Evolutionary conservation across 2,113 vertebrate species (phyloP), one percentile per base, ranked within the genome.

Genomic region (Setophaga kirtlandii): DNA sequence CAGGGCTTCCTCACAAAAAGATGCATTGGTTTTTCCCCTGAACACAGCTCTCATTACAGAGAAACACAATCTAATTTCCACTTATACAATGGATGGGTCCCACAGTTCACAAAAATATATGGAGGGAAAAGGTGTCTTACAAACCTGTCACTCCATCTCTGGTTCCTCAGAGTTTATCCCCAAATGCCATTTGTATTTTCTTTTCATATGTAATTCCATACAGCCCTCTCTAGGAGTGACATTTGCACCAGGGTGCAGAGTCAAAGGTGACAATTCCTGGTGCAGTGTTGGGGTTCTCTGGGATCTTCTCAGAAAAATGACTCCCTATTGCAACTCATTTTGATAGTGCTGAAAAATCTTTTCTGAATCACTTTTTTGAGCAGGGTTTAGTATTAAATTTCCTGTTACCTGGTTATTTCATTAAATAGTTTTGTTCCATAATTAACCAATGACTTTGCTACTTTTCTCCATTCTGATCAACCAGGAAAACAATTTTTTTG

Each of bases 391-490:
- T 77, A 89, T 81, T 90, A 94, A 75, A 94, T 97, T 97, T 95
- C 10, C 2, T 95, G 52, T 96, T 97, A 95, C 30, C 64, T 88
- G 71, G 87, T 94, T 91, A 86, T 76, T 97, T 96, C 41, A 71
- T 97, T 95, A 88, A 96, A 95, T 69, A 90, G 27, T 67, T 95
- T 91, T 94, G 75, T 74, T 94, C 77, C 80, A 67, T 96, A 96
- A 95, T 96, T 95, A 97, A 97, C 90, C 77, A 94, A 97, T 94
- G 47, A 94, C 58, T 93, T 95, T 42, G 89, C 96, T 97, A 91
- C 67, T 96, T 96, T 96, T 90, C 77, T 96, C 47, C 67, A 93
- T 94, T 97, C 90, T 96, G 87, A 97, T 96, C 93, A 94, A 67
- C 39, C 65, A 81, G 81, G 42, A 94, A 96, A 95, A 70, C 33